phyloP scores from a whole-genome alignment of 2,113 vertebrate species.

The Podilymbus podiceps region DNA sequence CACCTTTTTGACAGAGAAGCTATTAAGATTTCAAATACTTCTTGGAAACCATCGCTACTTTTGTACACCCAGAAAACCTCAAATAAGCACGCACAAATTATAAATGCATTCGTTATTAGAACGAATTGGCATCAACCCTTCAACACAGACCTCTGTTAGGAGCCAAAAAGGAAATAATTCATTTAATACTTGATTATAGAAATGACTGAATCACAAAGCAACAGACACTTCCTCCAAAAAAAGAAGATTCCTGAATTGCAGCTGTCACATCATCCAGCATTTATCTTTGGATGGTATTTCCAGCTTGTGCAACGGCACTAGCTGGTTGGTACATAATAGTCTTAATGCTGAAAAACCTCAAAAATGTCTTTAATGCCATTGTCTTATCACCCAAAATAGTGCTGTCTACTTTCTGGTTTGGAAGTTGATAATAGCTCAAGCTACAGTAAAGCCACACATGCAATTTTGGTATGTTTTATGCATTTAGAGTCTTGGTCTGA shows the following conservation, averaged over 20 bases:
- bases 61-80: neutral
- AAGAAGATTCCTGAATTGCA: conserved; percentile 16
- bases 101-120: conserved; percentile 14
- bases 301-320: neutral
- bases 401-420: neutral
- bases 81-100: neutral
- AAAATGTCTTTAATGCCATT: neutral
- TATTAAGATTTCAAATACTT: neutral
- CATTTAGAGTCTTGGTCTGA: neutral
- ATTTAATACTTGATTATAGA: conserved; percentile 37
- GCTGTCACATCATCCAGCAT: conserved; percentile 22
- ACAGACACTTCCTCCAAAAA: conserved; percentile 26
- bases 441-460: neutral
- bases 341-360: neutral
- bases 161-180: conserved; percentile 28
- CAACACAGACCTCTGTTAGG: neutral
- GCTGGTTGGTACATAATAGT: neutral
- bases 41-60: neutral
- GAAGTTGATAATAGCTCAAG: neutral
- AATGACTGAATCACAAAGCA: conserved; percentile 27
- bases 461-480: neutral
- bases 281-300: neutral
- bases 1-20: neutral
- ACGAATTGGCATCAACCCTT: neutral
- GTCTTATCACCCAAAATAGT: neutral